Conservation (phyloP, 2,797 vertebrate species). For the Coilia nasus region DNA sequence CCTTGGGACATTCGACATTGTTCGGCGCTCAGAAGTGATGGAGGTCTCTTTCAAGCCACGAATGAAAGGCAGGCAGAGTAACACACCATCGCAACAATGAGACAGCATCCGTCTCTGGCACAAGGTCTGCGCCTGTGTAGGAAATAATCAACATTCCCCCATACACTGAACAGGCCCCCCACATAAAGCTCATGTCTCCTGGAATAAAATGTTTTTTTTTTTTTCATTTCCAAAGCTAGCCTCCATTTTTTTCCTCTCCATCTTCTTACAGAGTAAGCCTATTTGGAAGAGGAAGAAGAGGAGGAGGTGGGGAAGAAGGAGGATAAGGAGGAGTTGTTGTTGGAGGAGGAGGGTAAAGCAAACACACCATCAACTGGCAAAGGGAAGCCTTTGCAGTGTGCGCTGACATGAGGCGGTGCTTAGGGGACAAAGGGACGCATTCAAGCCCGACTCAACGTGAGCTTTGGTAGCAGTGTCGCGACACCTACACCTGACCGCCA, state of each 20-base stretch:
- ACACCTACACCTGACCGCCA: not conserved
- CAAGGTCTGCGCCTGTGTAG: slow-evolving; percentile 41
- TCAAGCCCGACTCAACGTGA: slow-evolving; percentile 4
- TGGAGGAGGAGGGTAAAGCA: not conserved
- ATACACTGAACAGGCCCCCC: slow-evolving; percentile 33
- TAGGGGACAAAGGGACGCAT: slow-evolving; percentile 8
- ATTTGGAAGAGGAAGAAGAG: not conserved
- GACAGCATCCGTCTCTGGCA: slow-evolving; percentile 45
- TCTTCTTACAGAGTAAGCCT: slow-evolving; percentile 18
- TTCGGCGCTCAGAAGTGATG: slow-evolving; percentile 35
- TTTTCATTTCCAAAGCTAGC: not conserved
- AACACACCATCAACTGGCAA: not conserved
- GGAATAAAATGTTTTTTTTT: not conserved
- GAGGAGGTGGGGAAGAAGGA: not conserved
- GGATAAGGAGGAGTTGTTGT: too few species aligned
- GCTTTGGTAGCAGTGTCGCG: not conserved
- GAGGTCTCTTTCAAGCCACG: slow-evolving; percentile 36
- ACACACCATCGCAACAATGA: slow-evolving; percentile 50
- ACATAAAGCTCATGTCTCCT: not conserved
- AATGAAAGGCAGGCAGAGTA: slow-evolving; percentile 48
- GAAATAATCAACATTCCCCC: slow-evolving; percentile 47
- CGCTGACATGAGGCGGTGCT: not conserved
- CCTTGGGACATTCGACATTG: slow-evolving; percentile 51
- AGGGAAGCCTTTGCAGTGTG: not conserved
- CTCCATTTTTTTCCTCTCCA: not conserved